Base-by-base conservation (phyloP, 92 coral and sea anemone genomes). In the Chrysogorgia sp. region DNA sequence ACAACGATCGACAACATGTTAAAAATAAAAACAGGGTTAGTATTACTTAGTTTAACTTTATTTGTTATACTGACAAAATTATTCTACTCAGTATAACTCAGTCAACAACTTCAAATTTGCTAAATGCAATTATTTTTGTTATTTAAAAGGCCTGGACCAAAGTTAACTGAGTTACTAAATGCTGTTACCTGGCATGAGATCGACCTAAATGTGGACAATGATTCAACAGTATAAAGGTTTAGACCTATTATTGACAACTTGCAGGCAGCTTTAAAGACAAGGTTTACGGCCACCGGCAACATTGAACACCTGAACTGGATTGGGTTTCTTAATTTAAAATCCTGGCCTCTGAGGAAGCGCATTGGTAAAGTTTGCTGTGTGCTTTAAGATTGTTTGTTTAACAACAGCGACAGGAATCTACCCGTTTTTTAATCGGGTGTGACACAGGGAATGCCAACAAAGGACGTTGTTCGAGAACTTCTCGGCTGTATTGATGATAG, bases 111-210 rank as follows among this genome's bases (percentile, higher is more conserved):
- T 37, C 43, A 37, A 52, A 52, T 52, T 52, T 52, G 59, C 59
- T 52, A 17, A 52, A 31, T 61, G 34, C 1, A 25, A 61, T 22
- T 9, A 20, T 33, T 35, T n/a, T 34, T 37, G 25, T 41, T 66
- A 6, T 35, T 66, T 66, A 33, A 4, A 66, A 66, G 74, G 29
- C 53, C 50, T 66, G 74, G 74, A 2, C 74, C 74, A 37, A 66
- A 66, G 33, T n/a, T 66, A 12, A 13, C 74, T 37, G 55, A 37
- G 37, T 22, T 66, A 45, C 3, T 66, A 10, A 35, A 66, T 66
- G 55, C 55, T 41, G 33, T 12, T 5, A n/a, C 1, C 4, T 26
- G 33, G 33, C 55, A 40, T 37, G 74, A 37, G 30, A 62, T 62
- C 30, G 68, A 62, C 40, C 8, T 62, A 7, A 8, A 62, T 3